Evolutionary conservation across 2,888 invertebrate species (phyloP).

Genomic region (Lamellibrachia columna): DNA sequence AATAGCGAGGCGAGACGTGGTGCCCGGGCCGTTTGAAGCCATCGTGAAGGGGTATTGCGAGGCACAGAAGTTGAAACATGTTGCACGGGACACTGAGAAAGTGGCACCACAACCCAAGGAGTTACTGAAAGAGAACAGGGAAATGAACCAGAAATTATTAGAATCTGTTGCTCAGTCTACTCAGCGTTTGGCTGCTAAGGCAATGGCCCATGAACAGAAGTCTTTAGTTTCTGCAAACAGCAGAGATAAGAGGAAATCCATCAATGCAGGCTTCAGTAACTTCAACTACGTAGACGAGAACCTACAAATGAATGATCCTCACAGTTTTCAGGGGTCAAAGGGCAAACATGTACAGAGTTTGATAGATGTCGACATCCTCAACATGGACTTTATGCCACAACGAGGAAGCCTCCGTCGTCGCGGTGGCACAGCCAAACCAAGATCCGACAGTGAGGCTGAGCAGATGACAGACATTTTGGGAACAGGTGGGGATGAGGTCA

Average conservation of each 20-base stretch:
- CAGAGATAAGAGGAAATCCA: neutral
- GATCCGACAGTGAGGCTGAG: neutral
- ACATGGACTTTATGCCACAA: neutral
- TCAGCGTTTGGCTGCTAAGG: neutral
- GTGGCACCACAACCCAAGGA: neutral
- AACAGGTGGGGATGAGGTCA: neutral
- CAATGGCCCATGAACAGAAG: neutral
- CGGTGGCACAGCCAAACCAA: neutral
- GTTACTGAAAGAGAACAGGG: neutral
- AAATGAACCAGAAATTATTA: neutral
- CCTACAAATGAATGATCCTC: neutral
- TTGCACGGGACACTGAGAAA: neutral
- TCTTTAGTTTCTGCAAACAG: neutral
- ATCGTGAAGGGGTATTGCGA: slow-evolving; percentile 40
- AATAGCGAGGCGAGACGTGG: slow-evolving; percentile 16
- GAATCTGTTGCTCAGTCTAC: slow-evolving; percentile 17
- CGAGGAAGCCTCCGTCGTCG: neutral
- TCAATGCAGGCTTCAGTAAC: neutral
- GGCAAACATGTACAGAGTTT: neutral
- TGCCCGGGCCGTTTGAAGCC: slow-evolving; percentile 40
- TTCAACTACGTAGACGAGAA: neutral
- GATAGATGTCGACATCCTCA: neutral
- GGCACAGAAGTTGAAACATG: slow-evolving; percentile 6
- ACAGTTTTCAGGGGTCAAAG: neutral
- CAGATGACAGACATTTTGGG: neutral